These are phyloP conservation scores for Eulimnadia texana DNA, from an alignment of 1,140 invertebrate species.

Conservation along the genomic window DNA sequence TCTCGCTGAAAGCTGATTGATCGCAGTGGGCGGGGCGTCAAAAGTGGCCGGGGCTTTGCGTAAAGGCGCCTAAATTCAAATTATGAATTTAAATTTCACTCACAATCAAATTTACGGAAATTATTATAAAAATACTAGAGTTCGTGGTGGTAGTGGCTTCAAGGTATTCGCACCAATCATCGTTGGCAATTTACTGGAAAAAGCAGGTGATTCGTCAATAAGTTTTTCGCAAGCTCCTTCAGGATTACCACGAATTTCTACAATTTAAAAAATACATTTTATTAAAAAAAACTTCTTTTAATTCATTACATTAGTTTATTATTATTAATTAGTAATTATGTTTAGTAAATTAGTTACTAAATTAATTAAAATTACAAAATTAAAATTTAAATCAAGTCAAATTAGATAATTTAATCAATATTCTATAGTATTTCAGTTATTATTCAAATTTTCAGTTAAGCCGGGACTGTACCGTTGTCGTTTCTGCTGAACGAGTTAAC, in stretches of 20 bases:
- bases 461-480: too few relatives aligned
- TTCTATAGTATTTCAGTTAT: too few relatives aligned
- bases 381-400: background rate
- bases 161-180: constrained; percentile 3
- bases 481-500: too few relatives aligned
- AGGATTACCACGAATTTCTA: background rate
- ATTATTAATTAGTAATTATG: too few relatives aligned
- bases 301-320: too few relatives aligned
- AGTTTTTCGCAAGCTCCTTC: constrained; percentile 1
- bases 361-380: background rate
- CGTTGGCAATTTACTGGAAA: constrained; percentile 4
- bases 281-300: too few relatives aligned
- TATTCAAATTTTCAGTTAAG: too few relatives aligned
- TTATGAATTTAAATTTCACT: constrained; percentile 5
- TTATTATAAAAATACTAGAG: background rate
- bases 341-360: too few relatives aligned
- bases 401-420: background rate
- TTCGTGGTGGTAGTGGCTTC: background rate
- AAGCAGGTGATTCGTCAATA: constrained; percentile 5
- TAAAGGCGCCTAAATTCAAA: constrained; percentile 4
- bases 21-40: background rate
- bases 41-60: background rate
- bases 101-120: background rate
- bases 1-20: background rate
- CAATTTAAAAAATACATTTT: background rate